Percentiles rank a stretch among this genome's conserved stretches.
Evolutionary conservation across 2,113 vertebrate species (phyloP).

Genomic region (Odobenus rosmarus): DNA sequence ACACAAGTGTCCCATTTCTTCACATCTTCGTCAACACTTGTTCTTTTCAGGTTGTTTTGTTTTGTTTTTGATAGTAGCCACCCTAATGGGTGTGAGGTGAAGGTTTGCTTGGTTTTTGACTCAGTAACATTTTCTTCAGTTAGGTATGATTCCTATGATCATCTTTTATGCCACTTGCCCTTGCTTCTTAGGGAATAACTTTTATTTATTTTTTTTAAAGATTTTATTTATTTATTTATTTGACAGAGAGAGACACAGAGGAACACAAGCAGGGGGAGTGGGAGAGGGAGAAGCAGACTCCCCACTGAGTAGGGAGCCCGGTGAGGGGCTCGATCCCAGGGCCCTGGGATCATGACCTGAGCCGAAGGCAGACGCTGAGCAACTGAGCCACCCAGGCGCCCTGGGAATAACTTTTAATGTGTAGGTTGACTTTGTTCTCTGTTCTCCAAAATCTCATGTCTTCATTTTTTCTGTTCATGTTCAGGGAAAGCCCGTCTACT

Average conservation of each 20-base stretch:
- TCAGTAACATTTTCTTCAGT: not conserved
- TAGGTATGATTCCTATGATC: not conserved
- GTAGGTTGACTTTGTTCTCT: not conserved
- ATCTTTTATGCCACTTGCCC: not conserved
- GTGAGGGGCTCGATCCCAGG: too few relatives aligned
- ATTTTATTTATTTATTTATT: too few relatives aligned
- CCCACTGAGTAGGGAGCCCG: too few relatives aligned
- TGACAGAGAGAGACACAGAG: too few relatives aligned
- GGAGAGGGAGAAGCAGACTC: too few relatives aligned
- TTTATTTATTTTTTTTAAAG: not conserved
- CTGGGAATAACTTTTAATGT: too few relatives aligned
- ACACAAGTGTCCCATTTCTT: not conserved
- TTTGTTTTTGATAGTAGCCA: not conserved
- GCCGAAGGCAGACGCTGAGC: too few relatives aligned
- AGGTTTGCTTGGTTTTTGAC: not conserved
- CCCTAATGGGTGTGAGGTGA: not conserved
- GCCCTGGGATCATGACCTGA: too few relatives aligned
- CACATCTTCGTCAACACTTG: fast-evolving
- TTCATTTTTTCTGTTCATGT: not conserved
- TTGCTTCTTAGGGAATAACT: not conserved
- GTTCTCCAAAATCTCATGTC: fast-evolving
- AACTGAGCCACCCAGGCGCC: too few relatives aligned
- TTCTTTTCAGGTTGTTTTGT: not conserved
- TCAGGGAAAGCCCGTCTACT: not conserved
- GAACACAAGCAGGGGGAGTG: too few relatives aligned